phyloP scores from a whole-genome alignment of 2,888 invertebrate genomes.

The Polydrusus cervinus region DNA sequence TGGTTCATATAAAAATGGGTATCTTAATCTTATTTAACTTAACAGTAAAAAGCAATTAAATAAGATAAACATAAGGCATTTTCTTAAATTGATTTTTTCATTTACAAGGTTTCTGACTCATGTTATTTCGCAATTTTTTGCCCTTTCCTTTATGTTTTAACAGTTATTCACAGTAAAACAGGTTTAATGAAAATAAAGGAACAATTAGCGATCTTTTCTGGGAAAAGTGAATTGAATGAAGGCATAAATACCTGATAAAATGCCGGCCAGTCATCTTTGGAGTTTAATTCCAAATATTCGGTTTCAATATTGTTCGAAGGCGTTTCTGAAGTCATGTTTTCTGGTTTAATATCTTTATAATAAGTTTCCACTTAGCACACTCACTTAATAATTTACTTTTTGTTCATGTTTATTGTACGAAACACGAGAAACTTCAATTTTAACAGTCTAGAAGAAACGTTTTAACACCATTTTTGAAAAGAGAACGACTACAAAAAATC shows the following conservation, averaged over 20 bases:
- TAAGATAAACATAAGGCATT: constrained; percentile 23
- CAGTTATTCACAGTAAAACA: constrained; percentile 21
- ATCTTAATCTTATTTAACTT: constrained; percentile 37
- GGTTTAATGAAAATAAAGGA: constrained; percentile 33
- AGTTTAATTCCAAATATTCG: constrained; percentile 82
- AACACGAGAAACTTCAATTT: constrained; percentile 42
- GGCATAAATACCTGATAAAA: constrained; percentile 78
- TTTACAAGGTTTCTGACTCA: constrained; percentile 43
- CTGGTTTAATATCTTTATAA: constrained; percentile 40
- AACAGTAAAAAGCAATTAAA: background rate
- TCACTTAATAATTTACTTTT: constrained; percentile 41
- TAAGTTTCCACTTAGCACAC: constrained; percentile 37
- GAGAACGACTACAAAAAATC: constrained; percentile 53
- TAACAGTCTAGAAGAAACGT: constrained; percentile 58
- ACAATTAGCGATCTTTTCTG: constrained; percentile 34
- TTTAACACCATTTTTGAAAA: constrained; percentile 66
- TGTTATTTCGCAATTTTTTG: constrained; percentile 14
- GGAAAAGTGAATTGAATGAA: constrained; percentile 32
- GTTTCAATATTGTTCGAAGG: constrained; percentile 76
- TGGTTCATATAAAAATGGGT: too few relatives aligned
- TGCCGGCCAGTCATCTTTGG: constrained; percentile 80
- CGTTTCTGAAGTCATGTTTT: constrained; percentile 67
- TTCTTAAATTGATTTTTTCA: constrained; percentile 34
- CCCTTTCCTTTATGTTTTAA: constrained; percentile 26
- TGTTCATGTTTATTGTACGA: constrained; percentile 30